Percentiles rank a stretch among this genome's conserved stretches.
phyloP scores from a whole-genome alignment of 2,888 invertebrate species.

The Xestoiulus laeticollis region DNA sequence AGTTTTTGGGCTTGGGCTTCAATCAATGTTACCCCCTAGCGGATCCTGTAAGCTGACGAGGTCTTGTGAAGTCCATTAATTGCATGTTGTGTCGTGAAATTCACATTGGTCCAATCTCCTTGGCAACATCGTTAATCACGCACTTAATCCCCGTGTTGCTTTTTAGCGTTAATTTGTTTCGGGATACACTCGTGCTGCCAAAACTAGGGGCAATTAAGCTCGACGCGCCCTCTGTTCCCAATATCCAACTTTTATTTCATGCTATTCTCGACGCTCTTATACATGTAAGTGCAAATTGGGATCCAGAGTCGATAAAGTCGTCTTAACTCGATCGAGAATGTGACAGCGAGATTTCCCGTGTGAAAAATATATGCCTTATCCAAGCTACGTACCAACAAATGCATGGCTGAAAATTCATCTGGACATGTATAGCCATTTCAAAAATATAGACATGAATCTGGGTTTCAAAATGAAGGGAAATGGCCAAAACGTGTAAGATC shows the following conservation, averaged over 20 bases:
- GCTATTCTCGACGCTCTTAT: no score
- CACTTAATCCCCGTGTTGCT: not conserved
- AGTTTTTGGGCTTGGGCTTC: not conserved
- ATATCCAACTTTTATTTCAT: no score
- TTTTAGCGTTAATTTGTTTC: constrained; percentile 2
- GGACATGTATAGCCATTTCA: no score
- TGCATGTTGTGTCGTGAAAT: not conserved
- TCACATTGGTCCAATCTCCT: not conserved
- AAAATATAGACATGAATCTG: no score
- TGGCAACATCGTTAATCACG: constrained; percentile 30
- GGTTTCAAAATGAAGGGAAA: no score
- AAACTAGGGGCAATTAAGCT: not conserved
- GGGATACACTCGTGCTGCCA: not conserved
- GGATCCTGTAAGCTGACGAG: not conserved
- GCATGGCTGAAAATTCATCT: no score
- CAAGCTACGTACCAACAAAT: no score
- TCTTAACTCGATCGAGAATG: not conserved
- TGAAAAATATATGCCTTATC: no score
- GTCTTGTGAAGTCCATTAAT: not conserved
- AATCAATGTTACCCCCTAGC: not conserved
- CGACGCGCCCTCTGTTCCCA: not conserved
- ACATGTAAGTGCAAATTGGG: no score
- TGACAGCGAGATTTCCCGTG: not conserved
- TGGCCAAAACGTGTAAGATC: no score
- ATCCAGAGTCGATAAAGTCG: not conserved